These are phyloP conservation scores for Thysanoteuthis rhombus DNA, from an alignment of 2,888 invertebrate species.

Conservation along the genomic window DNA sequence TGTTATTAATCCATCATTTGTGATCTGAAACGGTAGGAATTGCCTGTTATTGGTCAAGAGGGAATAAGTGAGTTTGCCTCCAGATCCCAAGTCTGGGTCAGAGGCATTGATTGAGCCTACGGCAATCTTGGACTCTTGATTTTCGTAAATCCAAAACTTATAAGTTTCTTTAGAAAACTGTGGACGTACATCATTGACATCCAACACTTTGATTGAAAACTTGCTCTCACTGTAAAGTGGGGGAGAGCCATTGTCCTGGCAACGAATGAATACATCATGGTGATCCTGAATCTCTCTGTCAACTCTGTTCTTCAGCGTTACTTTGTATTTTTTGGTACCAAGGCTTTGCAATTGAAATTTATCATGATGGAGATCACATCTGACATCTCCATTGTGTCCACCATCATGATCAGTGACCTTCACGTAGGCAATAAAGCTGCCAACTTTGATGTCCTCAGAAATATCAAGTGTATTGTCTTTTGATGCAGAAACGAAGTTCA, in stretches of 20 bases:
- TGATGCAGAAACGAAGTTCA: conserved; percentile 77
- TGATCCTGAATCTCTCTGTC: conserved; percentile 41
- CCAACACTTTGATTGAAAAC: conserved; percentile 40
- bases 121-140: conserved; percentile 38
- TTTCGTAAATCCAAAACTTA: conserved; percentile 35
- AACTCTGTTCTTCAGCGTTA: conserved; percentile 38
- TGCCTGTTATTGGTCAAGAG: background rate
- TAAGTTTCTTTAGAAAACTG: conserved; percentile 35
- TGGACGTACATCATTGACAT: conserved; percentile 46
- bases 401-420: conserved; percentile 73
- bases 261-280: conserved; percentile 41
- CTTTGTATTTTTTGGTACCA: conserved; percentile 41
- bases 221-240: conserved; percentile 37
- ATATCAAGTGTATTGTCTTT: conserved; percentile 43
- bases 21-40: conserved; percentile 37
- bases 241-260: conserved; percentile 42
- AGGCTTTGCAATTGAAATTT: conserved; percentile 50
- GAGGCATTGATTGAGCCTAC: conserved; percentile 43
- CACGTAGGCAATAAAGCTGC: conserved; percentile 92
- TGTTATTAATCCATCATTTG: conserved; percentile 42
- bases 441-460: conserved; percentile 79
- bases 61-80: background rate
- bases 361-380: conserved; percentile 48
- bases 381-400: conserved; percentile 54
- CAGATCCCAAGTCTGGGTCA: conserved; percentile 44